Percentiles rank a stretch among this genome's conserved stretches.
Conservation (phyloP, 2,888 invertebrate species). For the Clivina fossor region DNA sequence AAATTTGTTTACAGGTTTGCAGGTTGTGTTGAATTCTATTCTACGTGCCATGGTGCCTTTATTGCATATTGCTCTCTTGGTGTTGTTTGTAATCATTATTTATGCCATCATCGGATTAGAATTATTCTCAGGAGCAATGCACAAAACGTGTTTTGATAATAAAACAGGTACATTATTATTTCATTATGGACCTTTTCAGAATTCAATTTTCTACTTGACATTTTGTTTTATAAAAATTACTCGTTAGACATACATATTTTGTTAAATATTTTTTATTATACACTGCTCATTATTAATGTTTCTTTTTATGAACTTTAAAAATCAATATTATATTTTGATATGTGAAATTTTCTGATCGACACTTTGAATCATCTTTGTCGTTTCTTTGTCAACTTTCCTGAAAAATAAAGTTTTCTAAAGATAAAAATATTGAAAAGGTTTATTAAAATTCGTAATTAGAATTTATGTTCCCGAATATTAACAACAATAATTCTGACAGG, state of each 20-base stretch:
- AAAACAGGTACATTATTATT: constrained; percentile 66
- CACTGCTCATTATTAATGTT: no score
- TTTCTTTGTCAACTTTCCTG: no score
- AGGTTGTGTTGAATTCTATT: constrained; percentile 99
- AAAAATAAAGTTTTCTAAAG: no score
- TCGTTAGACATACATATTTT: neutral
- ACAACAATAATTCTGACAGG: no score
- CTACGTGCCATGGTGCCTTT: constrained; percentile 99
- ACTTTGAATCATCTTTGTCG: no score
- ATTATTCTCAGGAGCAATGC: constrained; percentile 96
- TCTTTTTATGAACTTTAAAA: no score
- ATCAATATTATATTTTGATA: neutral
- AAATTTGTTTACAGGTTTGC: constrained; percentile 74
- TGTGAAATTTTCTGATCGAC: no score
- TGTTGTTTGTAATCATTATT: constrained; percentile 99
- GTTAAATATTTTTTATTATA: no score
- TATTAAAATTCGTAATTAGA: no score
- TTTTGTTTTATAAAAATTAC: constrained; percentile 10
- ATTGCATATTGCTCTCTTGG: constrained; percentile 97
- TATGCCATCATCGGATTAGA: constrained; percentile 99
- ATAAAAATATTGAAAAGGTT: no score
- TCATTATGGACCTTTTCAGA: constrained; percentile 12
- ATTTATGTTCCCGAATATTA: no score
- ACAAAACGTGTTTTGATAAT: constrained; percentile 87
- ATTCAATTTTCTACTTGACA: neutral